Evolutionary conservation across 2,113 vertebrate genomes (phyloP), one percentile per base, ranked within the genome.

Genomic region (Zapornia atra): DNA sequence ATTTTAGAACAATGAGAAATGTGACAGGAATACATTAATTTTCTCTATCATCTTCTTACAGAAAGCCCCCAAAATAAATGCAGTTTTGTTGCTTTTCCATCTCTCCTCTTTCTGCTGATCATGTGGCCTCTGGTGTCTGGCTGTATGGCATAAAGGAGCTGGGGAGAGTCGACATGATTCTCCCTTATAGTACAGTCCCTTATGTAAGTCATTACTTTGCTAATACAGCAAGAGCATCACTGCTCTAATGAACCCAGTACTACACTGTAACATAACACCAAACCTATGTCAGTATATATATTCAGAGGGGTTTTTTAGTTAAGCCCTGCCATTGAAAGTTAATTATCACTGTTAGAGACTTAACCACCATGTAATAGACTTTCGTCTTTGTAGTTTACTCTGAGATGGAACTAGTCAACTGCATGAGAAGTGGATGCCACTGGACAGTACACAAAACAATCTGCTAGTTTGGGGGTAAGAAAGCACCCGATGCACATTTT

Each of bases 141-240:
- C 18, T 66, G 6, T 28, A 34, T n/a, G 8, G 12, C 64, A 8
- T n/a, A 12, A 22, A n/a, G 46, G 12, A 90, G 9, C 10, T 79
- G 3, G 6, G 15, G 9, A 28, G 1, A 82, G 1, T 1, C 20
- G 54, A 18, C 5, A 20, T 6, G 7, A 26, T 71, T 66, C 46
- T 13, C 13, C 3, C 10, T 70, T 63, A 66, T 68, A 70, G 8
- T 70, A 34, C 33, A 48, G 15, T 19, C 21, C 12, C 59, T 83
- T 70, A 57, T 1, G 0, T 9, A 70, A 53, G 29, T 34, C 53
- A 33, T 26, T 50, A 10, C 18, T 61, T 57, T 51, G 2, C 5
- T 83, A 44, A 86, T 88, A 69, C 16, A 91, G 26, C 21, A 80
- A 21, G 11, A 82, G 3, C 12, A 70, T 34, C 59, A 57, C 15